Evolutionary conservation across 2,113 vertebrate species (phyloP).

Genomic region (Hypanus sabinus): DNA sequence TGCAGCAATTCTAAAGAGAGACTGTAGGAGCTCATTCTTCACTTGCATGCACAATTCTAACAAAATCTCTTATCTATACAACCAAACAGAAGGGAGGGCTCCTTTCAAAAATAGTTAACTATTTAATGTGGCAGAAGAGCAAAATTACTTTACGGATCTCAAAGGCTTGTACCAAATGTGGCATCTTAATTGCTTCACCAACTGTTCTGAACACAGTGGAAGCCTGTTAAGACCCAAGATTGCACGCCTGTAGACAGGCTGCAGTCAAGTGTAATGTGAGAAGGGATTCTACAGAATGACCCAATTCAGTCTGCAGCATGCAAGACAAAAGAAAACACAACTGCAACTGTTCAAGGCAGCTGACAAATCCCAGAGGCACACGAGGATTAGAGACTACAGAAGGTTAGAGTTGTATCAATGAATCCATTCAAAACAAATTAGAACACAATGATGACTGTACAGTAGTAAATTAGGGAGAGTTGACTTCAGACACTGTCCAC

Average conservation of each 20-base stretch:
- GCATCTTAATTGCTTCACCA: background rate
- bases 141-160: background rate
- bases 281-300: background rate
- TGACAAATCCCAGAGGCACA: background rate
- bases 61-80: background rate
- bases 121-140: background rate
- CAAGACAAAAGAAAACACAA: background rate
- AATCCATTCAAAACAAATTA: background rate
- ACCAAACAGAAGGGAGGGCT: background rate
- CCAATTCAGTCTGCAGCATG: background rate
- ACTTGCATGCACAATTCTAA: background rate
- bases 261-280: slow-evolving; percentile 4
- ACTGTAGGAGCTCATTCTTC: background rate
- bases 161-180: slow-evolving; percentile 5
- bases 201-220: background rate
- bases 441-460: background rate
- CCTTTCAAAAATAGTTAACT: background rate
- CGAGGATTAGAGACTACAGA: background rate
- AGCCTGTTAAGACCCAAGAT: background rate
- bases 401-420: slow-evolving; percentile 1
- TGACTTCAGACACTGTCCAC: background rate
- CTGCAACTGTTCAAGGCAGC: slow-evolving; percentile 11
- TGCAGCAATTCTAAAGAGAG: no score
- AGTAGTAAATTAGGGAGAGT: background rate
- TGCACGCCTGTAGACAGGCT: background rate